Conservation (phyloP, 2,113 vertebrate genomes). For the Protomyctophum bolini region DNA sequence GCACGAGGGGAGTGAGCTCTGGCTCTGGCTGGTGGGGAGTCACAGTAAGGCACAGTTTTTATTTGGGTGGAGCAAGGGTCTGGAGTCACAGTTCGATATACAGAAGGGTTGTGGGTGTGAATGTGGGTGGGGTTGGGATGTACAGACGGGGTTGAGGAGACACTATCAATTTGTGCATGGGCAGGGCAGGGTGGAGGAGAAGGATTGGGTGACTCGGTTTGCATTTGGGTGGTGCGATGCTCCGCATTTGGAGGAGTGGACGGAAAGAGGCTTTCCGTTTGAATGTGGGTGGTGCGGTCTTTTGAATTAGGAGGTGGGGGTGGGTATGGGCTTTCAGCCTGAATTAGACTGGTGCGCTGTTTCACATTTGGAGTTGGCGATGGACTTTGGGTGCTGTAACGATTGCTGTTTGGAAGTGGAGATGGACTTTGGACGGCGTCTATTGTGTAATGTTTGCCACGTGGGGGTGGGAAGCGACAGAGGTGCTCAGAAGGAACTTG, state of each 20-base stretch:
- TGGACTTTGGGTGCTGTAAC: not conserved
- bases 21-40: slow-evolving; percentile 46
- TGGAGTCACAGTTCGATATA: slow-evolving; percentile 35
- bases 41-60: slow-evolving; percentile 73
- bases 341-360: slow-evolving; percentile 56
- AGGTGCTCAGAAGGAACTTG: slow-evolving; percentile 62
- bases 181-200: slow-evolving; percentile 43
- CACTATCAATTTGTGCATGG: slow-evolving; percentile 46
- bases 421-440: not conserved
- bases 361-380: slow-evolving; percentile 34
- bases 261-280: slow-evolving; percentile 23
- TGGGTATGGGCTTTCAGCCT: slow-evolving; percentile 51
- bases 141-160: slow-evolving; percentile 35
- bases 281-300: slow-evolving; percentile 46
- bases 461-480: not conserved
- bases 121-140: slow-evolving; percentile 37
- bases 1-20: not conserved
- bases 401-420: not conserved
- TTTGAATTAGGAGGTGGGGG: slow-evolving; percentile 35
- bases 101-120: slow-evolving; percentile 38
- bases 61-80: slow-evolving; percentile 50
- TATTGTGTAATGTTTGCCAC: too few relatives aligned
- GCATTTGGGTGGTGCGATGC: slow-evolving; percentile 41
- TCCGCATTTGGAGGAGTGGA: slow-evolving; percentile 43
- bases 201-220: slow-evolving; percentile 45